These are phyloP conservation scores for Muschampia plurimacula DNA, from an alignment of 2,888 invertebrate genomes.

Conservation along the genomic window DNA sequence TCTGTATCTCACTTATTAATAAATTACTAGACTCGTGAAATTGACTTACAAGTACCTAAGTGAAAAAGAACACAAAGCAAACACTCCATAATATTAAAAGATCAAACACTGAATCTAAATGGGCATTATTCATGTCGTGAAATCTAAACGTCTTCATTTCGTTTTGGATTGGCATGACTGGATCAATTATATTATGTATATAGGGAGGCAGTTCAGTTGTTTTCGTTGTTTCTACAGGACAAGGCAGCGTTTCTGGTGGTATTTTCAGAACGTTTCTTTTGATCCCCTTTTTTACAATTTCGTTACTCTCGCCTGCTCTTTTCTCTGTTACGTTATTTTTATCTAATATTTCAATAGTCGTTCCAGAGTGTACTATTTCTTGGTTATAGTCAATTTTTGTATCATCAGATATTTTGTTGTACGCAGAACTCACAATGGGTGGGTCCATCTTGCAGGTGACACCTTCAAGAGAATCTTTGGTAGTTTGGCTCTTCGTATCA, in stretches of 20 bases:
- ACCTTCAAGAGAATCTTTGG: constrained; percentile 89
- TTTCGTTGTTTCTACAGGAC: constrained; percentile 68
- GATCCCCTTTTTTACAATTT: constrained; percentile 61
- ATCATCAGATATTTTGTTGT: constrained; percentile 73
- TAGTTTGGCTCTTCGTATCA: constrained; percentile 90
- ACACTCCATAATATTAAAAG: constrained; percentile 61
- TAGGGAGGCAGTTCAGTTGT: constrained; percentile 70
- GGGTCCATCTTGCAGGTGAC: constrained; percentile 89
- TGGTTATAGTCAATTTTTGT: constrained; percentile 69
- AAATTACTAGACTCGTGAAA: constrained; percentile 60
- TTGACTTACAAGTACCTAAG: constrained; percentile 59
- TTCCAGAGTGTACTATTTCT: constrained; percentile 68
- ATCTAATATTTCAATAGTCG: constrained; percentile 68
- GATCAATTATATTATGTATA: constrained; percentile 59
- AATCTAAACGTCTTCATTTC: constrained; percentile 81
- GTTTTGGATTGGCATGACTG: constrained; percentile 77
- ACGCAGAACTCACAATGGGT: constrained; percentile 76
- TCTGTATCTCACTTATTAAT: constrained; percentile 67
- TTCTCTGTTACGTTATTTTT: constrained; percentile 70
- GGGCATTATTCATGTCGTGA: constrained; percentile 66
- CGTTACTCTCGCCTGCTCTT: constrained; percentile 47
- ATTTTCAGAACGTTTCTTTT: constrained; percentile 74
- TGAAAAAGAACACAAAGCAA: constrained; percentile 72
- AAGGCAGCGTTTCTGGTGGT: constrained; percentile 73
- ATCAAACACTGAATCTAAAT: constrained; percentile 46